Evolutionary conservation across 2,797 vertebrate species (phyloP), one percentile per base, ranked within the genome.

Genomic region (Acropternis orthonyx): DNA sequence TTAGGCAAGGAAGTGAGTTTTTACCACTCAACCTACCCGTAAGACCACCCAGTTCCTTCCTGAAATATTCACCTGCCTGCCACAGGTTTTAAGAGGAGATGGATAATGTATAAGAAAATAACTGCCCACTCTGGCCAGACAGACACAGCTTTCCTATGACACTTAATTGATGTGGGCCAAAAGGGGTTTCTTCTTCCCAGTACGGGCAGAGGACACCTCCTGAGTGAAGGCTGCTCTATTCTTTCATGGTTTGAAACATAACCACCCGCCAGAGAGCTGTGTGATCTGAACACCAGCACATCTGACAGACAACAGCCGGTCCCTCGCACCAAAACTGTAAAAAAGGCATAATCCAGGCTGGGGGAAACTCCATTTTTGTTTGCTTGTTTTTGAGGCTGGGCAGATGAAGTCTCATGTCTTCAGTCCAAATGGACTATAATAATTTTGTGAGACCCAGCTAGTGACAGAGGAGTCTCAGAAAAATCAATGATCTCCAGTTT

Each of bases 221-320:
- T 0, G 0, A 27, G 19, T 0, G 0, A 6, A 10, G 14, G 11
- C 8, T 52, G 16, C 37, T 22, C 6, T 36, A 2, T 23, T 74
- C 9, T 8, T 0, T 74, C 54, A 56, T 0, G 4, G 26, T 63
- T 63, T 88, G 13, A 14, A 76, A 15, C 3, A 6, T 3, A 6
- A 78, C 9, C 52, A 51, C 21, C n/a, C 73, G 27, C 30, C 15
- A 71, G 12, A 54, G 24, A 41, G 1, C 1, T 0, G 0, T 10
- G 30, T 48, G 58, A 78, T 51, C 8, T 22, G 8, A 34, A 2
- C 4, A 9, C 4, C 49, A 56, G 55, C 13, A 79, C 28, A 44
- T 23, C 15, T 28, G 23, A 49, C 12, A 12, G 41, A 8, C 10
- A 58, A 65, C 24, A 80, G 51, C 12, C 30, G 41, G 26, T 10